Conservation (phyloP, 2,888 invertebrate species). For the Scaptomyza flava region DNA sequence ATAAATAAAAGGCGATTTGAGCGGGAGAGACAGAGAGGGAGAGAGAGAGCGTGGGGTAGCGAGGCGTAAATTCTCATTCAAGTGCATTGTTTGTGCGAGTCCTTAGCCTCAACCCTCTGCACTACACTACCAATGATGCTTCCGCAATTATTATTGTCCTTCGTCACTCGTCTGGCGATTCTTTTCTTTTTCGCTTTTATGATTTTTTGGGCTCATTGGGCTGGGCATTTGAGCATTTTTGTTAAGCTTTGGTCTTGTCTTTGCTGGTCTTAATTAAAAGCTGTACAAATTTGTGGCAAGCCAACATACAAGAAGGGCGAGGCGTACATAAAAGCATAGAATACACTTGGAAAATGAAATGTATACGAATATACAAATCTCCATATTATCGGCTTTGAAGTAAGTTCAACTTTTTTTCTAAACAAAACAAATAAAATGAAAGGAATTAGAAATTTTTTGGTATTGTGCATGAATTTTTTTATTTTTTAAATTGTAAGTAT, state of each 20-base stretch:
- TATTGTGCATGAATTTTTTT: too few species aligned
- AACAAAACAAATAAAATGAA: too few species aligned
- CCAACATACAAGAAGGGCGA: not conserved
- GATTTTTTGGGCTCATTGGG: conserved; percentile 51
- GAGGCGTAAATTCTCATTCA: conserved; percentile 38
- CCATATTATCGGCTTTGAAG: too few species aligned
- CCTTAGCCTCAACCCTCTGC: conserved; percentile 36
- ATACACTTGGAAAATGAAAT: not conserved
- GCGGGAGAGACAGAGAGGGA: not conserved
- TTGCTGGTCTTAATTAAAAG: conserved; percentile 73
- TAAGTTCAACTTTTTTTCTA: too few species aligned
- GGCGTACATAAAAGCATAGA: conserved; percentile 8
- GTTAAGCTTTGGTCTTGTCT: conserved; percentile 57
- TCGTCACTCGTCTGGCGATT: conserved; percentile 67
- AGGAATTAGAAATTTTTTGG: too few species aligned
- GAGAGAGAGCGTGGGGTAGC: conserved; percentile 13
- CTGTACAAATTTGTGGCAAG: conserved; percentile 63
- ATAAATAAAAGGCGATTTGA: not conserved
- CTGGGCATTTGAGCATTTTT: conserved; percentile 41
- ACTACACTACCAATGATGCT: conserved; percentile 18
- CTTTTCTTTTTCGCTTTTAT: conserved; percentile 24
- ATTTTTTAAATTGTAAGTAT: too few species aligned
- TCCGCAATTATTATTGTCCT: conserved; percentile 76
- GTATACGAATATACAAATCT: too few species aligned
- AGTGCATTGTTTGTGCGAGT: conserved; percentile 67